Evolutionary conservation across 1,140 invertebrate species (phyloP).

Genomic region (Planococcus citri): DNA sequence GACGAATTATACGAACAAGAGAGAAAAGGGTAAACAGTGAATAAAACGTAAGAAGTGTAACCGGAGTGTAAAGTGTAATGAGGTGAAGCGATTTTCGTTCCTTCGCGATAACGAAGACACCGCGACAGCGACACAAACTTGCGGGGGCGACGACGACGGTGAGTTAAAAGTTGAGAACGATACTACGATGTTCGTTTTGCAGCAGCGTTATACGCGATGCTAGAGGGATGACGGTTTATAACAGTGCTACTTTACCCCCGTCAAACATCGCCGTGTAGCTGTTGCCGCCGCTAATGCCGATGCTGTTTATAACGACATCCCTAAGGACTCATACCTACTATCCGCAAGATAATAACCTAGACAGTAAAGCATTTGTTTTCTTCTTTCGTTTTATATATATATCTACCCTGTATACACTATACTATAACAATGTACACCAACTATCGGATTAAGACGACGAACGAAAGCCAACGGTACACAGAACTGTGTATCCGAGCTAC

Average conservation of each 20-base stretch:
- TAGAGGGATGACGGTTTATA: slow-evolving; percentile 4
- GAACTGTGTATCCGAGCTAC: too few species aligned
- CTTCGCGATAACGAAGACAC: slow-evolving; percentile 11
- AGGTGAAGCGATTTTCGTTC: slow-evolving; percentile 17
- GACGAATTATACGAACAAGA: not conserved
- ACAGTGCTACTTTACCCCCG: slow-evolving; percentile 1
- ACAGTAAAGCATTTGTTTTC: slow-evolving; percentile 17
- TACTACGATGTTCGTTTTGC: not conserved
- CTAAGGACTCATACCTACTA: slow-evolving; percentile 12
- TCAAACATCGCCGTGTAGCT: slow-evolving; percentile 11
- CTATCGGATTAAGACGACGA: too few species aligned
- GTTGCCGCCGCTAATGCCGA: slow-evolving; percentile 15
- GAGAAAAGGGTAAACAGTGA: not conserved
- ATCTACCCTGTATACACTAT: not conserved
- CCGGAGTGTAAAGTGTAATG: slow-evolving; percentile 16
- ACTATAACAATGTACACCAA: not conserved
- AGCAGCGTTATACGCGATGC: too few species aligned
- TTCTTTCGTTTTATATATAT: slow-evolving; percentile 14
- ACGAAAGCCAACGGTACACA: too few species aligned
- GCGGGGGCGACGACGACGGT: not conserved
- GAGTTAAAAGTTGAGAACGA: slow-evolving; percentile 13
- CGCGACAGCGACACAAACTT: not conserved
- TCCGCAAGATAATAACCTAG: slow-evolving; percentile 15
- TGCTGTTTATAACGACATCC: slow-evolving; percentile 16
- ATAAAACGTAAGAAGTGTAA: slow-evolving; percentile 16